Evolutionary conservation across 2,113 vertebrate species (phyloP), one percentile per base, ranked within the genome.

Genomic region (Proteles cristata): DNA sequence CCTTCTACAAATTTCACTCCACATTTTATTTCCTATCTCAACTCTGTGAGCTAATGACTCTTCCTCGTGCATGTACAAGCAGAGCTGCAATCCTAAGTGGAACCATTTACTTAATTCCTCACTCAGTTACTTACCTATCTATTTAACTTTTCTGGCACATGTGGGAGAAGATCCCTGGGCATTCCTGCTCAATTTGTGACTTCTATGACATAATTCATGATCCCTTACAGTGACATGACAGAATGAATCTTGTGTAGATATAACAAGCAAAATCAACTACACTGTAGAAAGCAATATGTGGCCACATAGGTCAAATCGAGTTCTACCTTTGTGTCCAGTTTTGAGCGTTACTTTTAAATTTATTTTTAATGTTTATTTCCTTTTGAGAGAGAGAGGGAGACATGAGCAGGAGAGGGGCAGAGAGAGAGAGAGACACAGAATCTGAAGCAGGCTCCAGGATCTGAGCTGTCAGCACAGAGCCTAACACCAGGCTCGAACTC

Each of bases 11-110:
- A 93, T 58, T 80, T 14, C 31, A 87, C 16, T 93, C 4, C 50
- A 25, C 1, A 55, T 61, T 53, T 65, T 66, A 81, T 55, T 61
- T 84, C 89, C 6, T 69, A 50, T 10, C 10, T 83, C 71, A 91
- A 11, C 2, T 76, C 11, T 81, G 33, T 69, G 16, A 68, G 5
- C 25, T 90, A 65, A 19, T 55, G 15, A 66, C 55, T 81, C 82
- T 39, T 82, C 3, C 3, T 1, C 23, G 0, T 71, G 12, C 6
- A 82, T 2, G 28, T 69, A 7, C 4, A 66, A 11, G 0, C 15
- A 86, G 58, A 48, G 14, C 58, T 77, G 28, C 8, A 69, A 58
- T 68, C 10, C 14, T 31, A 84, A 73, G 1, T 76, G n/a, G 16
- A 80, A 5, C 8, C 16, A 31, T 21, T 91, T 93, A 82, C 81